Base-by-base conservation (phyloP, 1,140 invertebrate genomes). In the Caenorhabditis remanei region DNA sequence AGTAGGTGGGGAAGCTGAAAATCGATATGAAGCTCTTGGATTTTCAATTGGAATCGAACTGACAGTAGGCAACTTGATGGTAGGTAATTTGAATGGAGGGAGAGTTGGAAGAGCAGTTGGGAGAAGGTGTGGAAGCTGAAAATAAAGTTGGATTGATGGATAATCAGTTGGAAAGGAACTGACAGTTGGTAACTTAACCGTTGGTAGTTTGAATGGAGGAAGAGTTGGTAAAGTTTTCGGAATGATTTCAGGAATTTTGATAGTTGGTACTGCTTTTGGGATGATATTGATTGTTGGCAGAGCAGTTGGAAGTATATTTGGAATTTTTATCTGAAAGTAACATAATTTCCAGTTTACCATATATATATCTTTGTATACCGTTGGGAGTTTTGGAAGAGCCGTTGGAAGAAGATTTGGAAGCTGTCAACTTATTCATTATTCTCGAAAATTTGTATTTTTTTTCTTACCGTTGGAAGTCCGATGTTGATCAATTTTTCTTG, bases 401-500 rank as follows among this genome's bases (percentile, higher is more conserved):
- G 65, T 46, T 19, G 65, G 65, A 19, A 71, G 40, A 19, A 71
- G 41, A 46, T 71, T 43, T n/a, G 65, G 65, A 19, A 71, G 65
- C 41, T 65, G n/a, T 40, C n/a, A 41, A 8, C 40, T 61, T 1
- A 21, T n/a, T 24, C 8, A 61, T 61, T 61, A 8, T 61, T n/a
- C 50, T 4, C 2, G n/a, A 16, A 53, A 53, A 58, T 58, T 0
- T 63, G 32, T 8, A 19, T n/a, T 46, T 19, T 71, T n/a, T 71
- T 19, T 2, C 65, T 71, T 43, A 71, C 65, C 40, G 65, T 71
- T 19, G 40, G 40, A 16, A 46, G 65, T 43, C 65, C 65, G 65
- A 71, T 71, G 19, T 43, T 71, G 9, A 71, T 71, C 71, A 79
- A 79, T 19, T 79, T 71, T 4, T 46, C 65, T 71, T 46, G 14